A percentile compares a stretch with the other conserved stretches of the same genome.
Evolutionary conservation across 2,113 vertebrate genomes (phyloP).

Genomic region (Nyctereutes procyonoides): DNA sequence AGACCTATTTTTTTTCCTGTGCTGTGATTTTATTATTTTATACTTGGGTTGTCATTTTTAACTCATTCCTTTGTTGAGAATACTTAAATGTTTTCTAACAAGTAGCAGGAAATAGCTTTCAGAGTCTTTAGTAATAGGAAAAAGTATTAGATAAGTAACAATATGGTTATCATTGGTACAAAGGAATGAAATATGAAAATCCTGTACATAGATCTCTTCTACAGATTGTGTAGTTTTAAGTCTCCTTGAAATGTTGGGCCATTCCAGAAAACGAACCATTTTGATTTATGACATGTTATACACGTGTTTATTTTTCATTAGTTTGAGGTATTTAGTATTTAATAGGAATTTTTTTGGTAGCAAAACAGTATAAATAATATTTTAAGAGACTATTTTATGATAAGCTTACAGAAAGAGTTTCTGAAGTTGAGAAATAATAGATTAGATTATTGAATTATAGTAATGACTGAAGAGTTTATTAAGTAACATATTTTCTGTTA

Average conservation of each 20-base stretch:
- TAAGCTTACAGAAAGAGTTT: not conserved
- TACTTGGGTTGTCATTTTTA: not conserved
- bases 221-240: not conserved
- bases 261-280: not conserved
- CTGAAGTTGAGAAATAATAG: not conserved
- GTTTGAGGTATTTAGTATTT: not conserved
- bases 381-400: not conserved
- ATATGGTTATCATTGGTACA: not conserved
- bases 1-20: not conserved
- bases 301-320: not conserved
- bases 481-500: not conserved
- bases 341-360: not conserved
- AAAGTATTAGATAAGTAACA: not conserved
- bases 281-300: not conserved
- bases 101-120: not conserved
- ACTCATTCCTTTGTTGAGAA: not conserved
- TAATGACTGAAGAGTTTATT: not conserved
- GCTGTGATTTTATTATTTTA: slow-evolving; percentile 3
- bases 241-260: not conserved
- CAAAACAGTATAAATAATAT: not conserved
- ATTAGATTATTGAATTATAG: not conserved
- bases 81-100: not conserved
- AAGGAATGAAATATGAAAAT: not conserved
- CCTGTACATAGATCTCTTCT: not conserved
- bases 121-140: not conserved